phyloP scores from a whole-genome alignment of 1,140 invertebrate species.

The Phortica variegata region DNA sequence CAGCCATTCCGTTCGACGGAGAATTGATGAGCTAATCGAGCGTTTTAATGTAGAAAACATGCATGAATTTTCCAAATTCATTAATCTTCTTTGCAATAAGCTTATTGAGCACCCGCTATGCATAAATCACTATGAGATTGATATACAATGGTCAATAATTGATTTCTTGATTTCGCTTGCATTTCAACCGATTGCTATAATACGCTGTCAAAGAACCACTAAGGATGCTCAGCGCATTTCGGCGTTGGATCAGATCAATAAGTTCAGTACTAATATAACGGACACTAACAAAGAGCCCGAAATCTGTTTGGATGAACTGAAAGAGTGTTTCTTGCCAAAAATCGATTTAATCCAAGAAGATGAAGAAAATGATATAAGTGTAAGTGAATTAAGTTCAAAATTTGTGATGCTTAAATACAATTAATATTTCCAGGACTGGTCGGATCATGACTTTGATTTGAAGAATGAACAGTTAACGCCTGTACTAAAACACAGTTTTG shows the following conservation, averaged over 20 bases:
- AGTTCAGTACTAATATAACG: background rate
- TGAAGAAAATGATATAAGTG: slow-evolving; percentile 11
- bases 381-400: slow-evolving; percentile 5
- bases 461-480: too few relatives aligned
- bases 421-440: slow-evolving; percentile 24
- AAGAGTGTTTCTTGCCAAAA: slow-evolving; percentile 22
- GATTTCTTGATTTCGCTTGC: slow-evolving; percentile 40
- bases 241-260: background rate
- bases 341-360: slow-evolving; percentile 5
- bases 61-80: slow-evolving; percentile 17
- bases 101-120: slow-evolving; percentile 25
- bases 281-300: slow-evolving; percentile 9
- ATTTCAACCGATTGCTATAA: slow-evolving; percentile 32
- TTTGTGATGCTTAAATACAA: background rate
- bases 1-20: slow-evolving; percentile 26
- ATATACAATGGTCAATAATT: slow-evolving; percentile 38
- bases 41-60: slow-evolving; percentile 37
- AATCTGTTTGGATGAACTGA: slow-evolving; percentile 20
- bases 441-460: slow-evolving; percentile 8
- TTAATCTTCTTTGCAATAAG: slow-evolving; percentile 21
- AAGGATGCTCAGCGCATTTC: slow-evolving; percentile 13
- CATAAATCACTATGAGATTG: slow-evolving; percentile 22
- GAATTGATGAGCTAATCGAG: slow-evolving; percentile 32
- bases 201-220: slow-evolving; percentile 18
- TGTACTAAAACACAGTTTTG: too few relatives aligned